Evolutionary conservation across 2,888 invertebrate species (phyloP), one percentile per base, ranked within the genome.

Genomic region (Brenthis ino): DNA sequence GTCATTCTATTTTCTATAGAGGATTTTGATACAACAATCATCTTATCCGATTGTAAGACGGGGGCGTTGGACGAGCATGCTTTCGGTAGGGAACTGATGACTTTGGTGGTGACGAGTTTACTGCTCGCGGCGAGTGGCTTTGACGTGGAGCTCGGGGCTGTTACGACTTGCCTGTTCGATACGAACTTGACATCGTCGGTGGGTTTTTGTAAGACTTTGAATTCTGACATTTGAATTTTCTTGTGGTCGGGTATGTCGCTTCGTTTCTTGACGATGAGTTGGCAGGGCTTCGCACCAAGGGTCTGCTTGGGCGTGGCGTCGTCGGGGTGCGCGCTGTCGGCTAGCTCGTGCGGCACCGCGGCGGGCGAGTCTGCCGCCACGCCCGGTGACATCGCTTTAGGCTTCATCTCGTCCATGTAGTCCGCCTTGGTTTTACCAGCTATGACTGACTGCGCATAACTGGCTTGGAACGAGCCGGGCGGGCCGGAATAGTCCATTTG

Each of bases 1-100:
- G 84, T 61, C 69, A 77, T 82, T 79, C 85, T 90, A 65, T 77
- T 82, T 65, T 91, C 91, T 1, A 82, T 73, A 5, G 85, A 74
- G 0, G 89, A 83, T 80, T 91, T 93, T 0, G 93, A 90, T 6
- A 93, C 92, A 2, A 93, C 89, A 43, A 93, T 88, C 86, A 93
- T 88, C 80, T 93, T 93, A 24, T 93, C 93, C 14, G 85, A 74
- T 2, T 86, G 85, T 70, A 74, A 64, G 50, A 73, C 64, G 5
- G 75, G 73, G 11, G 85, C 77, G 64, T 73, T 80, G 8, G 80
- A 71, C 5, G 81, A 72, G 64, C 86, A 83, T 13, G 80, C 65
- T 75, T 87, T 91, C n/a, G 86, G 85, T 70, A 85, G 72, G 1
- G 91, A 85, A 16, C 91, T 84, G 65, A 91, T 86, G 5, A 93